Evolutionary conservation across 2,888 invertebrate species (phyloP), one percentile per base, ranked within the genome.

Genomic region (Colostygia pectinataria): DNA sequence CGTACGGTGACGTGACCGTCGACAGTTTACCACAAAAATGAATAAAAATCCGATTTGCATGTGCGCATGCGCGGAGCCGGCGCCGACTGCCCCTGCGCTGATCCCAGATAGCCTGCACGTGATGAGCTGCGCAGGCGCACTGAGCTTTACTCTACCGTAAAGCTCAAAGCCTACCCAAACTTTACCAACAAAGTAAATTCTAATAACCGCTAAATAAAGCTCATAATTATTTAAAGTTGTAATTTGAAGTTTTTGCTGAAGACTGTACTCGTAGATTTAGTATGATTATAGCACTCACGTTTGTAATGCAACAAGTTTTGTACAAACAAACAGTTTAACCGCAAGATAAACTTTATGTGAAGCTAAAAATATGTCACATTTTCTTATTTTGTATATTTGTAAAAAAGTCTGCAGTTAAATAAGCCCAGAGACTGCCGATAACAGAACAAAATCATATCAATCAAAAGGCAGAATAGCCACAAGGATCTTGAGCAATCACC

Each of bases 21-120:
- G 47, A 50, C 39, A 29, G 47, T 32, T 42, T 25, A 23, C 33
- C 32, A 31, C 41, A 15, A 33, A 48, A 40, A 24, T 25, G 40
- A 39, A 53, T 51, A 53, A 58, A 49, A 43, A 45, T 47, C 32
- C 43, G 32, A 57, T 58, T 58, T 51, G 58, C 60, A 59, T 60
- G 57, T 50, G 60, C 55, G 52, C 52, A 51, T 50, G 52, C 50
- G 46, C 29, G 24, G 38, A 6, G 51, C 43, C 48, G 52, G 43
- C 56, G 50, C 43, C 56, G 37, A 25, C 42, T 23, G 38, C 42
- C 24, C 32, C 47, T 18, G 44, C 29, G 47, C 45, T 46, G 55
- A 56, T 54, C 32, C 44, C 25, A 42, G 55, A 55, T 49, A 51
- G 38, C 32, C 40, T 18, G 43, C 33, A 51, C 59, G 59, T 52